Percentiles rank a stretch among this genome's conserved stretches.
These are phyloP conservation scores for Leucania comma DNA, from an alignment of 2,888 invertebrate genomes.

Conservation along the genomic window DNA sequence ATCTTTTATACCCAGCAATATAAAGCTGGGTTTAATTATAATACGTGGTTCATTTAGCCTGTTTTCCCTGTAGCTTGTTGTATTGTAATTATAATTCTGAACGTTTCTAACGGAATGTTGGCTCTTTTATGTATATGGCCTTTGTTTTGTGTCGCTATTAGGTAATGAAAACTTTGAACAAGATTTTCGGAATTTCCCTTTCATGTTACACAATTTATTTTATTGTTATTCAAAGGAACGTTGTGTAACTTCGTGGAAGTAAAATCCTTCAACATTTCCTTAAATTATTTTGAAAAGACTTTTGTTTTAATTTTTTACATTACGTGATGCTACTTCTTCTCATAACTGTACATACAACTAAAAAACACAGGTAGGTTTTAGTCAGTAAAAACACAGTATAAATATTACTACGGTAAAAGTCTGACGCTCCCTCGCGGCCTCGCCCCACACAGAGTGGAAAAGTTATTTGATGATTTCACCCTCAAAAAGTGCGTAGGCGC, in stretches of 20 bases:
- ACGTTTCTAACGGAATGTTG: conserved; percentile 22
- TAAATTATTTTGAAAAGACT: background rate
- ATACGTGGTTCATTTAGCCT: background rate
- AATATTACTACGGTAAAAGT: too few relatives aligned
- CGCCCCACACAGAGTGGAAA: too few relatives aligned
- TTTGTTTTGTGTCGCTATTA: conserved; percentile 2
- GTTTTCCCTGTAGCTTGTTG: conserved; percentile 2
- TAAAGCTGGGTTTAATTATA: conserved; percentile 6
- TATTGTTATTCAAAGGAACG: background rate
- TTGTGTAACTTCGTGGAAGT: background rate
- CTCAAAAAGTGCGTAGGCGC: conserved; percentile 19
- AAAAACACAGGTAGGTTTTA: background rate
- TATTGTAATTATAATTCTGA: conserved; percentile 15
- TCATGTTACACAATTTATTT: background rate
- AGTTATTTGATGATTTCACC: too few relatives aligned
- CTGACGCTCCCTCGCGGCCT: too few relatives aligned
- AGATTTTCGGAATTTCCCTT: background rate
- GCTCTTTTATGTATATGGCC: background rate
- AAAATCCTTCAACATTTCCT: background rate
- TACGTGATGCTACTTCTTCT: background rate
- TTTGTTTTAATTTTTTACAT: background rate
- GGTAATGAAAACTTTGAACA: background rate
- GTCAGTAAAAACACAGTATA: too few relatives aligned
- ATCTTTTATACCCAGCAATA: conserved; percentile 1
- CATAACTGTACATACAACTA: background rate